Evolutionary conservation across 2,113 vertebrate genomes (phyloP), one percentile per base, ranked within the genome.

Genomic region (Etia nguti): DNA sequence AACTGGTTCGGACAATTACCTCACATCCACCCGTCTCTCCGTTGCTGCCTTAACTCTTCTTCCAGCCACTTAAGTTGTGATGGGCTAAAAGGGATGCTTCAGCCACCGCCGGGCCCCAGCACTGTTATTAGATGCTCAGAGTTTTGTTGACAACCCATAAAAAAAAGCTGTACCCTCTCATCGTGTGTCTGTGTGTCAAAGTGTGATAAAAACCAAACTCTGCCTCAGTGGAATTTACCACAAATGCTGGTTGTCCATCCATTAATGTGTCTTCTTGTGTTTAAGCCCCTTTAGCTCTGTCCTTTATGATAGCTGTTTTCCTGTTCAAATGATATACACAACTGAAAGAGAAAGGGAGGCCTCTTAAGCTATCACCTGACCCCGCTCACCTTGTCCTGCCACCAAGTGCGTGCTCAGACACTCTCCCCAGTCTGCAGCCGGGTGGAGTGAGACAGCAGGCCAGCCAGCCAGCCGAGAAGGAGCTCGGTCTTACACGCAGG

Each of bases 1-100:
- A 94, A 86, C 93, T 86, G 93, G 92, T 94, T 85, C 92, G 93
- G 93, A 95, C 94, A 91, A 96, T 96, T 95, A 95, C 93, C 93
- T 65, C 94, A 83, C 36, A 85, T 92, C 87, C 90, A 85, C 85
- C 92, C 79, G 88, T 90, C 94, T 91, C 59, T 48, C 62, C 75
- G 29, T 86, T 11, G 82, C 92, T 88, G 91, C 91, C 93, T 95
- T 96, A 94, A 93, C 93, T 92, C 88, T 90, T 87, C 92, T 94
- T 94, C 94, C 93, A 92, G 91, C 92, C 95, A 96, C 95, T 96
- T 96, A 95, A 95, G 90, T 94, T 83, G 90, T 94, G 95, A 95
- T 90, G 94, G 92, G 92, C 93, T 95, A 95, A 95, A 95, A 95
- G 92, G 94, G 95, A 94, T 94, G 90, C 93, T 94, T 92, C 86